Evolutionary conservation across 2,888 invertebrate species (phyloP), one percentile per base, ranked within the genome.

Genomic region (Mayetiola destructor): DNA sequence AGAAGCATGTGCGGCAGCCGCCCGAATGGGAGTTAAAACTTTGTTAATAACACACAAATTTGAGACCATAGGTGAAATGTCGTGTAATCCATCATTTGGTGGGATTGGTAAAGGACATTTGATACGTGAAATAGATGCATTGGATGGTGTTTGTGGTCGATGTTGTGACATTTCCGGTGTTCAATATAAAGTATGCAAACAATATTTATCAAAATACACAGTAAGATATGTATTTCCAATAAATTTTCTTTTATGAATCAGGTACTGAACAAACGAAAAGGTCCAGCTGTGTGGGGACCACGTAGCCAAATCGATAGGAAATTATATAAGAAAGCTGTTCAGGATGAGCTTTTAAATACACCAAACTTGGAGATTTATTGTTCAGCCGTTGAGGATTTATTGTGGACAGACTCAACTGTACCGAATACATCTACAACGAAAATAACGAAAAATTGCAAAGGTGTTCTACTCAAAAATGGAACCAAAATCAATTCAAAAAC

Each of bases 51-150:
- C 91, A 0, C 91, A 92, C 64, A 90, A 89, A 65, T 78, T 81
- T 63, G 80, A 80, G 62, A 88, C 89, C 2, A 80, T 93, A 60
- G 85, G 88, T 29, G 90, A 88, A 73, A 93, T 93, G 92, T 89
- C 90, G 0, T 92, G 93, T 66, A 93, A 93, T 73, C 92, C 93
- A 20, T 87, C 90, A 0, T 93, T 93, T 73, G 92, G 92, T 27
- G 92, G 92, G 8, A 88, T 93, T 62, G 92, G 91, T 0, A 93
- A 93, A 71, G 91, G 90, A 0, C 88, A 92, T 68, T 73, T 91
- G 56, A 84, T 91, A 80, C 77, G 81, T 63, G 92, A 92, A 75
- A 74, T 93, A 9, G 92, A 93, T 71, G 91, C 92, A 2, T 71
- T 93, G 37, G 92, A 89, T 73, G 92, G 92, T 2, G 68, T 93